Percentiles rank a stretch among this genome's conserved stretches.
phyloP scores from a whole-genome alignment of 53 echinoderm and acorn worm species.

The Paracentrotus lividus region DNA sequence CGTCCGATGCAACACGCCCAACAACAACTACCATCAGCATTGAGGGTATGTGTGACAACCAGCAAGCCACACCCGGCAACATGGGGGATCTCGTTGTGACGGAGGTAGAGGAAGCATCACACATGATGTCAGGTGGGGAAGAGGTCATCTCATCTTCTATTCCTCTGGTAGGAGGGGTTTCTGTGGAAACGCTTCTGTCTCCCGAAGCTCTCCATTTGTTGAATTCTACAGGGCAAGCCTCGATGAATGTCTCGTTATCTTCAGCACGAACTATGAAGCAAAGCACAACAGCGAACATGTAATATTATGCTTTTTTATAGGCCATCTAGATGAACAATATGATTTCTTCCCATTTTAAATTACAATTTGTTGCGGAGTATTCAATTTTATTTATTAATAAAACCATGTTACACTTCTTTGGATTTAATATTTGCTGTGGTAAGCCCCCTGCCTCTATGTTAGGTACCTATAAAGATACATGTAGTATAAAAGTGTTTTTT shows the following conservation, averaged over 20 bases:
- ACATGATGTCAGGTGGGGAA: background rate
- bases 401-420: too few relatives aligned
- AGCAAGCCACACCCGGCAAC: constrained; percentile 19
- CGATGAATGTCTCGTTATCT: constrained; percentile 42
- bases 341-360: too few relatives aligned
- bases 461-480: too few relatives aligned
- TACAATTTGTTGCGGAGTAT: too few relatives aligned
- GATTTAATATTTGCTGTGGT: too few relatives aligned
- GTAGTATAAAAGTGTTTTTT: too few relatives aligned
- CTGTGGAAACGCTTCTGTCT: constrained; percentile 79
- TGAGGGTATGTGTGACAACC: constrained; percentile 43
- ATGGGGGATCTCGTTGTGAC: constrained; percentile 27
- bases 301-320: too few relatives aligned
- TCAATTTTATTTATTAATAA: too few relatives aligned
- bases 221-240: constrained; percentile 52
- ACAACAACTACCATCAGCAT: constrained; percentile 43
- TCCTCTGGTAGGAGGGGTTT: constrained; percentile 49
- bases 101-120: constrained; percentile 5
- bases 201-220: constrained; percentile 80
- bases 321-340: too few relatives aligned
- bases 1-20: constrained; percentile 7
- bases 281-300: background rate
- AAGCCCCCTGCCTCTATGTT: too few relatives aligned
- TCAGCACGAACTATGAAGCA: background rate
- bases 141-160: constrained; percentile 22